Evolutionary conservation across 2,797 vertebrate genomes (phyloP).

Genomic region (Brachyalestes nurse): DNA sequence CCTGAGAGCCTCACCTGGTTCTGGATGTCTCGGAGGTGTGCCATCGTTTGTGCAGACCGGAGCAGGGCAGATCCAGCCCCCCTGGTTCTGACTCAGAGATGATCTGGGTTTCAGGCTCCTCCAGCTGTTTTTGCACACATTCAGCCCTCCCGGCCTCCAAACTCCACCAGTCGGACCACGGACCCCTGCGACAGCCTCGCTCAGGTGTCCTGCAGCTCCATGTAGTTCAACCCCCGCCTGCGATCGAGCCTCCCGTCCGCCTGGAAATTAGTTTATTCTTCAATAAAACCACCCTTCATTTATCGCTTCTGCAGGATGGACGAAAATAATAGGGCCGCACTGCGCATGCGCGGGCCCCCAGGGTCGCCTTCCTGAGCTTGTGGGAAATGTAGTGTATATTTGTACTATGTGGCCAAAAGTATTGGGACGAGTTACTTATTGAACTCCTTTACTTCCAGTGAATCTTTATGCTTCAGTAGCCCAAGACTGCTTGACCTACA

Average conservation of each 20-base stretch:
- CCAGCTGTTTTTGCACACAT: slow-evolving; percentile 69
- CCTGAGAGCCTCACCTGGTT: slow-evolving; percentile 77
- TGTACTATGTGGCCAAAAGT: no score
- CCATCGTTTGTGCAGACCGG: slow-evolving; percentile 71
- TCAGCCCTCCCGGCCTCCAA: slow-evolving; percentile 76
- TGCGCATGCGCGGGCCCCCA: no score
- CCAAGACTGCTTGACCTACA: no score
- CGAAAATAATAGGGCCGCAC: no score
- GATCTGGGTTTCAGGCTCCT: neutral
- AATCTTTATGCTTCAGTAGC: no score
- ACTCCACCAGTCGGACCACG: slow-evolving; percentile 64
- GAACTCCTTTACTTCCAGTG: no score
- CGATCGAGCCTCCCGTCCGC: slow-evolving; percentile 48
- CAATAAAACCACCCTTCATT: slow-evolving; percentile 74
- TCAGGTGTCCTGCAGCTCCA: slow-evolving; percentile 72
- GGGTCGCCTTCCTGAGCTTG: no score
- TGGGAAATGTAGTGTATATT: no score
- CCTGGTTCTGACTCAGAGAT: slow-evolving; percentile 32
- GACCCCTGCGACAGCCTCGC: slow-evolving; percentile 60
- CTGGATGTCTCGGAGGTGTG: slow-evolving; percentile 81
- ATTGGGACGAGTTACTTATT: no score
- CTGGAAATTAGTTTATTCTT: slow-evolving; percentile 74
- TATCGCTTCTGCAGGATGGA: slow-evolving; percentile 65
- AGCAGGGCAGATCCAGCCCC: slow-evolving; percentile 60
- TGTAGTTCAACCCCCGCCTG: slow-evolving; percentile 57